A percentile compares a stretch with the other conserved stretches of the same genome.
phyloP scores from a whole-genome alignment of 2,888 invertebrate species.

The Hemithea aestivaria region DNA sequence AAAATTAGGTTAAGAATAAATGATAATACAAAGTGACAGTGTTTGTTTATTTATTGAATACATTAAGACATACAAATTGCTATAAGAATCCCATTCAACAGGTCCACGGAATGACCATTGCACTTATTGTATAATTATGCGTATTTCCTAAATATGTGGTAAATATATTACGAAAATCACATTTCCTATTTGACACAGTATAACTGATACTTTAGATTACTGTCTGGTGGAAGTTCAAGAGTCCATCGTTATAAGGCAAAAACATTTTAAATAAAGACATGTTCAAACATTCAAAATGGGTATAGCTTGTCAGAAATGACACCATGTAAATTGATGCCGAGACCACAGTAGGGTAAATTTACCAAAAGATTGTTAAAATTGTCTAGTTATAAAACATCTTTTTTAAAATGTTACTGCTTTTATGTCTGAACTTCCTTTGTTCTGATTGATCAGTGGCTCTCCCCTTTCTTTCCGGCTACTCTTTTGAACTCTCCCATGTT shows the following conservation, averaged over 20 bases:
- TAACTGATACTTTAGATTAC: constrained; percentile 10
- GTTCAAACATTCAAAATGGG: too few relatives aligned
- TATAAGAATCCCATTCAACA: constrained; percentile 47
- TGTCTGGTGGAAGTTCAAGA: constrained; percentile 2
- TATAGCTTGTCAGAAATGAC: too few relatives aligned
- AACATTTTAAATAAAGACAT: too few relatives aligned
- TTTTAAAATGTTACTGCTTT: too few relatives aligned
- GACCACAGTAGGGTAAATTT: too few relatives aligned
- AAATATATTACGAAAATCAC: constrained; percentile 44
- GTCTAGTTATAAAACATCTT: too few relatives aligned
- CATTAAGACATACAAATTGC: constrained; percentile 48
- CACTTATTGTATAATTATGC: constrained; percentile 41
- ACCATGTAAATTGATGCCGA: too few relatives aligned
- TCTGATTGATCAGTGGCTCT: constrained; percentile 81
- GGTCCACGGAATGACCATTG: constrained; percentile 55
- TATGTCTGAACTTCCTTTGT: too few relatives aligned
- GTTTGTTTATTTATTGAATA: constrained; percentile 64
- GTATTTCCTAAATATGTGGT: constrained; percentile 44
- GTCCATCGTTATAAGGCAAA: too few relatives aligned
- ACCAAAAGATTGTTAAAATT: too few relatives aligned
- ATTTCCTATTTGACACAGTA: constrained; percentile 54
- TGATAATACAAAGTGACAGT: constrained; percentile 9
- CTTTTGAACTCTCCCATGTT: constrained; percentile 98
- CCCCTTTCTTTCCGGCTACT: constrained; percentile 95
- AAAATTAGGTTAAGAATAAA: constrained; percentile 36